Evolutionary conservation across 35 echinoderm and acorn worm species (phyloP).

Genomic region (Nesometra sesokonis): DNA sequence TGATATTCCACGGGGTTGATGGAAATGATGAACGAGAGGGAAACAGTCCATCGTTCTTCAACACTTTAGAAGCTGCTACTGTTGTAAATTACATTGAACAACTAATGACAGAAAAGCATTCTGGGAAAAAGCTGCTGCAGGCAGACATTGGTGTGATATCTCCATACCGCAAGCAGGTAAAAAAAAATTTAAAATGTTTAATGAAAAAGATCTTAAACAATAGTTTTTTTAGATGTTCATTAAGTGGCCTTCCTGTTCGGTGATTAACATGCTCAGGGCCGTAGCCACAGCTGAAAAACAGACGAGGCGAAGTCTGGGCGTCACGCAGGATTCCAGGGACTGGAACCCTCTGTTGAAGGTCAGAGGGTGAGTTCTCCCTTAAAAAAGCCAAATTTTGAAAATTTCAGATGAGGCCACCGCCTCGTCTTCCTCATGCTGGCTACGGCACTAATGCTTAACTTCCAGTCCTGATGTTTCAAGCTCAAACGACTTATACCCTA

Average conservation of each 20-base stretch:
- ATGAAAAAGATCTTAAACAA: neutral
- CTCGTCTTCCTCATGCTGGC: no score
- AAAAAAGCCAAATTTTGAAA: no score
- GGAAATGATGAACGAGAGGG: constrained; percentile 75
- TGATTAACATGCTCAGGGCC: neutral
- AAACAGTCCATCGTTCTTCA: constrained; percentile 95
- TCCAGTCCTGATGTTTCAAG: no score
- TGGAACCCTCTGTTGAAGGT: no score
- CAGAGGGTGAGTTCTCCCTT: no score
- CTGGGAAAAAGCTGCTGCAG: constrained; percentile 9
- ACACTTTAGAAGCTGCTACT: constrained; percentile 62
- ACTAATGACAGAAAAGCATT: constrained; percentile 21
- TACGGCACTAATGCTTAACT: no score
- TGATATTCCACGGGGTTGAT: constrained; percentile 74
- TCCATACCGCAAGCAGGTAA: constrained; percentile 94
- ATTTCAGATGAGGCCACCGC: no score
- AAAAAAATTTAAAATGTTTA: neutral
- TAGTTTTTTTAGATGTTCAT: neutral
- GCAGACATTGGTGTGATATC: constrained; percentile 78
- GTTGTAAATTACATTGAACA: constrained; percentile 53
- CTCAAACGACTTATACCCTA: no score
- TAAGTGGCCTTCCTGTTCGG: neutral
- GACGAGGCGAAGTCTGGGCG: no score
- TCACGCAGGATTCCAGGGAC: no score
- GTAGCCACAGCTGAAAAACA: no score